These are phyloP conservation scores for Melanotaenia parkinsoni DNA, from an alignment of 2,797 vertebrate species.

Conservation along the genomic window DNA sequence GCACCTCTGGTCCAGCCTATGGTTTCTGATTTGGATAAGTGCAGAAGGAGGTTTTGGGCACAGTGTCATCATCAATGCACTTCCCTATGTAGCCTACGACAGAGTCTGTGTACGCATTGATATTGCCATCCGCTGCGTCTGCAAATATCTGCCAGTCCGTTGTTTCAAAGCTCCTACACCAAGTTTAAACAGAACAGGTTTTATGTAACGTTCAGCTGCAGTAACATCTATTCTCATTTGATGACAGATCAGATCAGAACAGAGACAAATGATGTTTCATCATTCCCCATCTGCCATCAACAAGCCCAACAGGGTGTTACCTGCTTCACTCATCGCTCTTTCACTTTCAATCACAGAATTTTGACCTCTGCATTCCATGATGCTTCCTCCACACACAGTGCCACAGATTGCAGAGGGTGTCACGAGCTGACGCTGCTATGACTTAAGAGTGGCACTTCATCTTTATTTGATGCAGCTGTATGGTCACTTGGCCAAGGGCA, in stretches of 20 bases:
- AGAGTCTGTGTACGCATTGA: no score
- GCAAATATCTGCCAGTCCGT: no score
- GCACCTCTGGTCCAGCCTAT: no score
- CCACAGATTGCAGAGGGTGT: conserved; percentile 31
- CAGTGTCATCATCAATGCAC: no score
- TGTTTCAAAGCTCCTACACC: conserved; percentile 18
- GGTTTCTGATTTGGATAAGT: no score
- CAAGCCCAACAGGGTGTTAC: conserved; percentile 45
- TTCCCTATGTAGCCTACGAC: no score
- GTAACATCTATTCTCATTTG: conserved; percentile 27
- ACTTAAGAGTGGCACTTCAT: conserved; percentile 39
- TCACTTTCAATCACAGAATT: conserved; percentile 54
- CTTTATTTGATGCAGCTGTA: conserved; percentile 43
- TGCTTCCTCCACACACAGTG: conserved; percentile 27
- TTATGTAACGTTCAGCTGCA: conserved; percentile 11
- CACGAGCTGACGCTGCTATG: conserved; percentile 18
- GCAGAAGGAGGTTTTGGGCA: no score
- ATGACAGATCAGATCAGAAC: conserved; percentile 63
- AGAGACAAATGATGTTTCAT: conserved; percentile 50
- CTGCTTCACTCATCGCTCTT: conserved; percentile 48
- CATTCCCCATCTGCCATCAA: conserved; percentile 50
- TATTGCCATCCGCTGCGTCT: no score
- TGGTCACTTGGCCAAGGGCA: conserved; percentile 30
- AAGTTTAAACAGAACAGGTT: conserved; percentile 48
- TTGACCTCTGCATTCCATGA: conserved; percentile 52